phyloP scores from a whole-genome alignment of 2,888 invertebrate genomes.

The Eustalomyia histrio region DNA sequence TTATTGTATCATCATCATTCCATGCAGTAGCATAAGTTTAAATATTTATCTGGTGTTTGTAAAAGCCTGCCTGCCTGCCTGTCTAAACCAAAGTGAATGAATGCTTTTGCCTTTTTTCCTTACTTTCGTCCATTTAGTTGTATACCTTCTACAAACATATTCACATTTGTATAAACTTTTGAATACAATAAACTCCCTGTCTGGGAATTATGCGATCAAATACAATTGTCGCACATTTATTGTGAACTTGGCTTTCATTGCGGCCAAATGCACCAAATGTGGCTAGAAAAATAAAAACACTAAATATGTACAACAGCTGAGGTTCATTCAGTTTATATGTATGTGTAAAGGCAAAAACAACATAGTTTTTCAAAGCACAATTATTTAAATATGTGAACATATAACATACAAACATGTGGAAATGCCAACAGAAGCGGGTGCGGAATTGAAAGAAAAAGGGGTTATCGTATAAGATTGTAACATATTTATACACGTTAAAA shows the following conservation, averaged over 20 bases:
- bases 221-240: slow-evolving; percentile 70
- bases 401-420: background rate
- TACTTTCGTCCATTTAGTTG: slow-evolving; percentile 4
- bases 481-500: too few species aligned
- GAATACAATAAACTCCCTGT: slow-evolving; percentile 66
- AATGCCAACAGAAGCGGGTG: background rate
- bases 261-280: slow-evolving; percentile 69
- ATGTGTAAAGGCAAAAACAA: slow-evolving; percentile 7
- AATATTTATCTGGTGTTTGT: slow-evolving; percentile 50
- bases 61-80: slow-evolving; percentile 32
- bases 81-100: background rate
- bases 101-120: background rate
- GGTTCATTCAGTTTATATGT: slow-evolving; percentile 19
- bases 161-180: background rate
- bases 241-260: slow-evolving; percentile 67
- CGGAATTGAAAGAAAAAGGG: too few species aligned
- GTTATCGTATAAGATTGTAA: too few species aligned
- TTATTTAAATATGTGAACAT: slow-evolving; percentile 47
- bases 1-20: slow-evolving; percentile 38
- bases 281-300: slow-evolving; percentile 53
- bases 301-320: slow-evolving; percentile 34
- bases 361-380: slow-evolving; percentile 35
- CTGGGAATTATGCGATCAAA: slow-evolving; percentile 72
- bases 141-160: slow-evolving; percentile 1
- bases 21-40: slow-evolving; percentile 25